Evolutionary conservation across 2,888 invertebrate species (phyloP), one percentile per base, ranked within the genome.

Genomic region (Tetropium fuscum): DNA sequence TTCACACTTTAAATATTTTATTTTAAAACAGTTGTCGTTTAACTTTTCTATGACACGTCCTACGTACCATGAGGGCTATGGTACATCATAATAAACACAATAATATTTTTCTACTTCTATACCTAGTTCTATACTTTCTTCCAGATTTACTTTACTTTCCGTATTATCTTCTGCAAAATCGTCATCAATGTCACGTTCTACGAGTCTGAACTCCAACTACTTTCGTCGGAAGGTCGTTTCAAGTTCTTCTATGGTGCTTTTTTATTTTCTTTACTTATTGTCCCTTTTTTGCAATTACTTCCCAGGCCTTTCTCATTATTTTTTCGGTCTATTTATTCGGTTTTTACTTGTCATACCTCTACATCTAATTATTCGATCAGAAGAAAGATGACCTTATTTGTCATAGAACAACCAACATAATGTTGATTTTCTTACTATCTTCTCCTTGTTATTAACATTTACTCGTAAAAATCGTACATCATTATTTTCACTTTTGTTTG

Each of bases 81-180:
- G 30, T 30, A 30, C 30, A 30, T 30, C 30, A 30, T 30, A 30
- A 30, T 30, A 30, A 30, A 30, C 30, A 11, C 30, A 30, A 30
- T 30, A 30, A 30, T 30, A 30, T 30, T 30, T 30, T 30, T 30
- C 30, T 30, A 30, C 30, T 30, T 30, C 30, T 30, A 3, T 30
- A 30, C 30, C 30, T 4, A 7, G 30, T 30, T 30, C 30, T 30
- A 30, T 30, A 30, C 30, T 30, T 30, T 30, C 30, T 30, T 30
- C 30, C 30, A 30, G 30, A 30, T 30, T 30, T 30, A 30, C 30
- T 30, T 30, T n/a, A 30, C 30, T 30, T 30, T 30, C n/a, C 30
- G 30, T 30, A 30, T 30, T 30, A 30, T 30, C 30, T 30, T 30
- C 30, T 30, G 30, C 30, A 30, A 30, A 30, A 30, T 30, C 30